Evolutionary conservation across 2,113 vertebrate species (phyloP).

Genomic region (Cheirogaleus medius): DNA sequence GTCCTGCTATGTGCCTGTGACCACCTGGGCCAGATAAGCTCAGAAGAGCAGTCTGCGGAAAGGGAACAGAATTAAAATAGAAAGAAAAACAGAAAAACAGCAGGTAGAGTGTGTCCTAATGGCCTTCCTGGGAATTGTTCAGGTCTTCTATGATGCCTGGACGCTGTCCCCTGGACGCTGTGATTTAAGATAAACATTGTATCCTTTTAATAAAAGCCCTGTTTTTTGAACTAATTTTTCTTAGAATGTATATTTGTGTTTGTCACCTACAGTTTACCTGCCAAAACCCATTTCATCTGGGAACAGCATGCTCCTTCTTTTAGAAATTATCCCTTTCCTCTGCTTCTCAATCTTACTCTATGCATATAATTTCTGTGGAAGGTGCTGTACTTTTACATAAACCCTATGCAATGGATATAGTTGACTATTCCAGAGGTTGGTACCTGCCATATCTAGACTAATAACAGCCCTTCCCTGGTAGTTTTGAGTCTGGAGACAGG

Average conservation of each 20-base stretch:
- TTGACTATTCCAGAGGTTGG: neutral
- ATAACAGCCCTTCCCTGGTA: neutral
- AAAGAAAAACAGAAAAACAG: neutral
- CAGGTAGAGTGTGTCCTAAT: neutral
- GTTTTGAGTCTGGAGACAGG: neutral
- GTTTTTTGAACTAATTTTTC: neutral
- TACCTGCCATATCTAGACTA: neutral
- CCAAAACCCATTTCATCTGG: neutral
- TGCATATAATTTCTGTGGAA: neutral
- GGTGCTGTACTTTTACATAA: neutral
- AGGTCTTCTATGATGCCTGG: neutral
- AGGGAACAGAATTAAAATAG: neutral
- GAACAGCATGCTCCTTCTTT: neutral
- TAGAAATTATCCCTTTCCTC: neutral
- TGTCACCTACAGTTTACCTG: neutral
- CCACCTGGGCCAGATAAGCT: neutral
- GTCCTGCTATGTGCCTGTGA: neutral
- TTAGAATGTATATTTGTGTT: constrained; percentile 1
- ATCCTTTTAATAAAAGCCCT: neutral
- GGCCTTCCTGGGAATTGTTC: neutral
- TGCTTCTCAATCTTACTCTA: neutral
- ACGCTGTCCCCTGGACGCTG: accelerated
- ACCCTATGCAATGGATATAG: neutral
- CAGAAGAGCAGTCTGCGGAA: neutral
- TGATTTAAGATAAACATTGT: neutral